phyloP scores from a whole-genome alignment of 30 jellyfish, hydroid and myxozoan species.

The Aurelia aurita complex sp. Pacific region DNA sequence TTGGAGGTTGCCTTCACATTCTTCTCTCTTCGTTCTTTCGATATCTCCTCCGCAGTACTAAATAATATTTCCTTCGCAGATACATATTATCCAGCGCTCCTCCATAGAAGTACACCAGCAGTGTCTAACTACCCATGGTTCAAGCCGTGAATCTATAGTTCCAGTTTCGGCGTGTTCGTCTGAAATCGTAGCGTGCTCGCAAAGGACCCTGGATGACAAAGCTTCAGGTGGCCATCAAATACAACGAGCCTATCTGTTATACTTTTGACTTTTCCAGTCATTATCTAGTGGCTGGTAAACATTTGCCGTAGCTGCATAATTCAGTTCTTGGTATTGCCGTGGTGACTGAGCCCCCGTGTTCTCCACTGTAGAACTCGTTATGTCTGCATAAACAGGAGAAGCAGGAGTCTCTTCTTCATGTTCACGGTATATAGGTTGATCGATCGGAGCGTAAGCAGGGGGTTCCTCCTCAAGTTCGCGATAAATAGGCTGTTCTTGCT shows the following conservation, averaged over 20 bases:
- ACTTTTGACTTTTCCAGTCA: constrained; percentile 40
- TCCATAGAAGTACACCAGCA: too few relatives aligned
- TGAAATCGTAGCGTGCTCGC: too few relatives aligned
- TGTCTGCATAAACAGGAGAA: not conserved
- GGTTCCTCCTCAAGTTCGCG: constrained; percentile 39
- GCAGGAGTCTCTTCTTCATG: not conserved
- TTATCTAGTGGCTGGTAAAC: constrained; percentile 35
- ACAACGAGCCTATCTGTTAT: not conserved
- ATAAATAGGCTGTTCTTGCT: constrained; percentile 29
- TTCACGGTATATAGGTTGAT: not conserved
- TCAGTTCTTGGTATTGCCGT: constrained; percentile 36
- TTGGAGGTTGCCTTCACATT: too few relatives aligned
- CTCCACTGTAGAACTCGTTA: not conserved
- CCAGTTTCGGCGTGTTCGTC: too few relatives aligned
- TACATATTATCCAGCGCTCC: too few relatives aligned
- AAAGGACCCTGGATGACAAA: too few relatives aligned
- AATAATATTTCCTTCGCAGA: too few relatives aligned
- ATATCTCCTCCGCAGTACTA: too few relatives aligned
- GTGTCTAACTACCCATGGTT: too few relatives aligned
- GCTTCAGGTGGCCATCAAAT: too few relatives aligned
- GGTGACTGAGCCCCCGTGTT: not conserved
- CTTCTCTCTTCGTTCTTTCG: too few relatives aligned
- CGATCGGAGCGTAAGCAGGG: constrained; percentile 22
- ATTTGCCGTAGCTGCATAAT: constrained; percentile 25
- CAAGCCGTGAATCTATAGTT: too few relatives aligned